Conservation (phyloP, 2,113 vertebrate genomes). For the Probosciger aterrimus region DNA sequence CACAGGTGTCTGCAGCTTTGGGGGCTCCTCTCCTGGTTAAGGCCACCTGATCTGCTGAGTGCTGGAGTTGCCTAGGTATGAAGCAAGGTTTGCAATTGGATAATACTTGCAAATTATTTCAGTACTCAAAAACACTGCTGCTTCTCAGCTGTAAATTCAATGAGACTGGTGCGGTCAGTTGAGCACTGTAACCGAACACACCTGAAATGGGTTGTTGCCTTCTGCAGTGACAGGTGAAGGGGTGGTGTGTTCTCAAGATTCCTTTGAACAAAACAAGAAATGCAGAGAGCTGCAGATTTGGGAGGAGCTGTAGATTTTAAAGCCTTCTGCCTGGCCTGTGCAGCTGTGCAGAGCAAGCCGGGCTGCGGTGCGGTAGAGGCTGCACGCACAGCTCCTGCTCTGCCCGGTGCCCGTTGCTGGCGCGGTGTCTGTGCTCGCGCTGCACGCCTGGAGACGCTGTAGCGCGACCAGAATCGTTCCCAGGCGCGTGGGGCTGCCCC, state of each 20-base stretch:
- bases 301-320: too few relatives aligned
- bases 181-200: neutral
- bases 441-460: neutral
- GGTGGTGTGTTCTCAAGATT: neutral
- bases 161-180: neutral
- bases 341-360: neutral
- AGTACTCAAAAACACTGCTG: neutral
- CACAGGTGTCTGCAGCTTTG: fast-evolving
- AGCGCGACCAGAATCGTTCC: neutral
- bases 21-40: neutral
- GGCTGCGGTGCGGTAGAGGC: too few relatives aligned
- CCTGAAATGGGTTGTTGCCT: neutral
- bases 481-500: too few relatives aligned
- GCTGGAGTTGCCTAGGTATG: neutral
- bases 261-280: neutral
- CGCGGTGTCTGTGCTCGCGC: too few relatives aligned
- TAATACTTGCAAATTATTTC: neutral
- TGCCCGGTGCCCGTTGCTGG: too few relatives aligned
- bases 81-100: neutral
- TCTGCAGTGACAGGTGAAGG: neutral
- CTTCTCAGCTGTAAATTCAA: neutral
- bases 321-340: fast-evolving
- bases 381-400: too few relatives aligned
- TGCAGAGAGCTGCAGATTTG: fast-evolving
- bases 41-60: neutral